These are phyloP conservation scores for Branchinecta sandiegonensis DNA, from an alignment of 2,888 invertebrate genomes.

Conservation along the genomic window DNA sequence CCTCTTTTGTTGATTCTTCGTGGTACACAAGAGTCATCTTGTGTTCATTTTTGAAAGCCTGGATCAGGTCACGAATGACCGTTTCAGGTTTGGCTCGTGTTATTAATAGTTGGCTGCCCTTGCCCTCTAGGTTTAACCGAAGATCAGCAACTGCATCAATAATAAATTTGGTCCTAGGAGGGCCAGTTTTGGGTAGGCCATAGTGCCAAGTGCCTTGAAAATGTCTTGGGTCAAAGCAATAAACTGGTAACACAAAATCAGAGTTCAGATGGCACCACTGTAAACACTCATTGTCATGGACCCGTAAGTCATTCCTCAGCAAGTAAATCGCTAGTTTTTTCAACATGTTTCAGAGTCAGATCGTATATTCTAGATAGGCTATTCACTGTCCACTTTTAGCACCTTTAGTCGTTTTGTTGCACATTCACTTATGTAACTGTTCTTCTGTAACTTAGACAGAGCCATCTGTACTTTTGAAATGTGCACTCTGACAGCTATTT, in stretches of 20 bases:
- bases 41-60: conserved; percentile 31
- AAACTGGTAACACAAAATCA: conserved; percentile 27
- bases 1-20: conserved; percentile 28
- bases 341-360: not conserved
- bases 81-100: conserved; percentile 32
- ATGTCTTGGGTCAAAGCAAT: conserved; percentile 28
- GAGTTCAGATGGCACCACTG: conserved; percentile 26
- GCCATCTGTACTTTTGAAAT: too few relatives aligned
- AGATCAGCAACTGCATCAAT: conserved; percentile 27
- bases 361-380: too few relatives aligned
- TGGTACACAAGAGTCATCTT: conserved; percentile 26
- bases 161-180: conserved; percentile 26
- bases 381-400: too few relatives aligned
- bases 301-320: conserved; percentile 28
- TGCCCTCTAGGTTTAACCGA: conserved; percentile 22
- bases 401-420: too few relatives aligned
- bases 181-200: conserved; percentile 28
- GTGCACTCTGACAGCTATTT: too few relatives aligned
- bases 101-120: conserved; percentile 31
- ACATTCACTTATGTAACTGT: too few relatives aligned
- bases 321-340: conserved; percentile 24
- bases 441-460: too few relatives aligned
- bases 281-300: conserved; percentile 28
- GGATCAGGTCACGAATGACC: conserved; percentile 30
- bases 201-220: conserved; percentile 27